Conservation (phyloP, 2,797 vertebrate species). For the Chiroxiphia lanceolata region DNA sequence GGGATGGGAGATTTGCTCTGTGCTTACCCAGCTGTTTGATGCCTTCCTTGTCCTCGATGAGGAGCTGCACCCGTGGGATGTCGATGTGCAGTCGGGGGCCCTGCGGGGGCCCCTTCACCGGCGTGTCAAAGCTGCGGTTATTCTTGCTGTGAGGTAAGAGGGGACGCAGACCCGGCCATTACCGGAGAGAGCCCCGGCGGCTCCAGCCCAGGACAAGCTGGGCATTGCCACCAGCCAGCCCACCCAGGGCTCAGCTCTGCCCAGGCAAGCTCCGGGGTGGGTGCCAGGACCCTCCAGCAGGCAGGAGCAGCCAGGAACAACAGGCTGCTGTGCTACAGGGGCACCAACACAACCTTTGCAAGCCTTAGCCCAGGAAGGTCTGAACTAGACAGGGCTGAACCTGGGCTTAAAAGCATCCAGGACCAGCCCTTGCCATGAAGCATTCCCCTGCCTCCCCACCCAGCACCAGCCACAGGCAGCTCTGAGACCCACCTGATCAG, state of each 20-base stretch:
- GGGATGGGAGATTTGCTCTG: neutral
- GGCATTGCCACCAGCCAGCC: neutral
- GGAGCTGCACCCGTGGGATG: slow-evolving; percentile 96
- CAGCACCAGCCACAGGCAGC: accelerated
- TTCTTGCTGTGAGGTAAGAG: slow-evolving; percentile 88
- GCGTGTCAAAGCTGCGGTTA: slow-evolving; percentile 97
- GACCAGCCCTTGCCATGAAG: neutral
- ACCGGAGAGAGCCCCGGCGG: neutral
- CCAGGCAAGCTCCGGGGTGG: neutral
- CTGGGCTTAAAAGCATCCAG: neutral
- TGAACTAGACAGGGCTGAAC: neutral
- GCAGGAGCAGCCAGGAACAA: neutral
- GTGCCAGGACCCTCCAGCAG: neutral
- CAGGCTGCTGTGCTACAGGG: neutral
- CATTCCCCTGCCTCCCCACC: neutral
- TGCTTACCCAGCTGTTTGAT: slow-evolving; percentile 96
- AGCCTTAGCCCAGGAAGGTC: neutral
- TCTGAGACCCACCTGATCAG: slow-evolving; percentile 87
- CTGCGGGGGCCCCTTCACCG: slow-evolving; percentile 96
- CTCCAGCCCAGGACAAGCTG: neutral
- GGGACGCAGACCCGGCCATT: neutral
- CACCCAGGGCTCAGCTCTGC: neutral
- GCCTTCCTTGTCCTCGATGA: slow-evolving; percentile 98
- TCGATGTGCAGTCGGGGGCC: slow-evolving; percentile 98
- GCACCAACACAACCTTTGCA: accelerated